A percentile compares a stretch with the other conserved stretches of the same genome.
These are phyloP conservation scores for Probosciger aterrimus DNA, from an alignment of 2,113 vertebrate genomes.

Conservation along the genomic window DNA sequence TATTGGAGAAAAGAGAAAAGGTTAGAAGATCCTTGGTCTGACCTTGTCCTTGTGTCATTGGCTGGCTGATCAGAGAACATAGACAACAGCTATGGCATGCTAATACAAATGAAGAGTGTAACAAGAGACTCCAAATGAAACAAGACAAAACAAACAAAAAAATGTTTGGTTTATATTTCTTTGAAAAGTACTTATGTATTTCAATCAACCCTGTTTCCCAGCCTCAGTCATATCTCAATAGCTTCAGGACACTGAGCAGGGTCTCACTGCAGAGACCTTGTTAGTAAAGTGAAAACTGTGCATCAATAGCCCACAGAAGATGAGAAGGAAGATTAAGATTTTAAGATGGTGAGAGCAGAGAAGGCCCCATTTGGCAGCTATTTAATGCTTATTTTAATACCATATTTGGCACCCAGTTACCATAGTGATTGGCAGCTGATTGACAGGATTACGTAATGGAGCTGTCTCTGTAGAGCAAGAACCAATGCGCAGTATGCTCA, in stretches of 20 bases:
- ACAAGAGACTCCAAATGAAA: neutral
- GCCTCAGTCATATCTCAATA: neutral
- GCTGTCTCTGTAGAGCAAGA: slow-evolving; percentile 4
- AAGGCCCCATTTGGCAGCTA: neutral
- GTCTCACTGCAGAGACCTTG: neutral
- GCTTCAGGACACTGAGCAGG: neutral
- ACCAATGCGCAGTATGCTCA: neutral
- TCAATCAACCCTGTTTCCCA: neutral
- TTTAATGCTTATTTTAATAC: neutral
- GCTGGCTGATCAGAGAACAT: neutral
- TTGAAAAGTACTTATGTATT: neutral
- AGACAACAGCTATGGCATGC: neutral
- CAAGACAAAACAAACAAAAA: neutral
- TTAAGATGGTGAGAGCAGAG: neutral
- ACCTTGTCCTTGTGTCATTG: neutral
- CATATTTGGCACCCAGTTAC: slow-evolving; percentile 26
- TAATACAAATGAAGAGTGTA: neutral
- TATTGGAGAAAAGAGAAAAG: neutral
- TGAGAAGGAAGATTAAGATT: neutral
- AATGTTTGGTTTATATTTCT: neutral
- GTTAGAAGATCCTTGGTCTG: neutral
- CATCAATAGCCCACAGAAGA: neutral
- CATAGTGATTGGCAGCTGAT: slow-evolving; percentile 23
- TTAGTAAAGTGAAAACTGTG: neutral
- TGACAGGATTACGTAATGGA: slow-evolving; percentile 33